phyloP scores from a whole-genome alignment of 2,113 vertebrate species.

The Nasalis larvatus region DNA sequence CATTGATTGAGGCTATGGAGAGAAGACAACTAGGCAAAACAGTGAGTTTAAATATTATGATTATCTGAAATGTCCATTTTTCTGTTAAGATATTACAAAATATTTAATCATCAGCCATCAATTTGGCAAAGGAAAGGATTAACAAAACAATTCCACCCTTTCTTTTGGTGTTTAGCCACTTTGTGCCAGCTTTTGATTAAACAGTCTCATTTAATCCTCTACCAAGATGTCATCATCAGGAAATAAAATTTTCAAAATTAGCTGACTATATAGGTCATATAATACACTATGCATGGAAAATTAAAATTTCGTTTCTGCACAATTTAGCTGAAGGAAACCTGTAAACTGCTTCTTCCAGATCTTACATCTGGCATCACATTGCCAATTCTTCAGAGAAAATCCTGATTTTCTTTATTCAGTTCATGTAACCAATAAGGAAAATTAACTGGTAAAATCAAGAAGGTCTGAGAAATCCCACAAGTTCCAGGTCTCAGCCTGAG shows the following conservation, averaged over 20 bases:
- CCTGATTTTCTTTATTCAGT: background rate
- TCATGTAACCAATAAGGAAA: background rate
- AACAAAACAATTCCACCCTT: background rate
- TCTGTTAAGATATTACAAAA: slow-evolving; percentile 34
- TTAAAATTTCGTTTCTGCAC: background rate
- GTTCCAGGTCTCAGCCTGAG: background rate
- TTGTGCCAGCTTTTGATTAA: slow-evolving; percentile 38
- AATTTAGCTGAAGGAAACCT: background rate
- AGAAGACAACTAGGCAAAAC: background rate
- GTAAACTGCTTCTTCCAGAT: background rate
- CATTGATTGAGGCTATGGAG: background rate
- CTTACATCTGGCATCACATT: background rate
- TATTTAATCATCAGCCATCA: slow-evolving; percentile 37
- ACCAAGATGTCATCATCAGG: background rate
- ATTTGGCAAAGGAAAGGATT: slow-evolving; percentile 10
- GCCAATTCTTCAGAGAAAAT: background rate
- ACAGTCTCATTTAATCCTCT: slow-evolving; percentile 9
- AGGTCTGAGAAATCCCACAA: background rate
- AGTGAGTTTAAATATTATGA: background rate
- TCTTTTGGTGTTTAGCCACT: slow-evolving; percentile 7
- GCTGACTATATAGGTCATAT: background rate
- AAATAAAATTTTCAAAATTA: background rate
- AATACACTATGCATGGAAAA: background rate
- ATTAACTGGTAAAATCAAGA: background rate
- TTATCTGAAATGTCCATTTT: background rate